Evolutionary conservation across 2,888 invertebrate species (phyloP).

Genomic region (Nephrotoma guestfalica): DNA sequence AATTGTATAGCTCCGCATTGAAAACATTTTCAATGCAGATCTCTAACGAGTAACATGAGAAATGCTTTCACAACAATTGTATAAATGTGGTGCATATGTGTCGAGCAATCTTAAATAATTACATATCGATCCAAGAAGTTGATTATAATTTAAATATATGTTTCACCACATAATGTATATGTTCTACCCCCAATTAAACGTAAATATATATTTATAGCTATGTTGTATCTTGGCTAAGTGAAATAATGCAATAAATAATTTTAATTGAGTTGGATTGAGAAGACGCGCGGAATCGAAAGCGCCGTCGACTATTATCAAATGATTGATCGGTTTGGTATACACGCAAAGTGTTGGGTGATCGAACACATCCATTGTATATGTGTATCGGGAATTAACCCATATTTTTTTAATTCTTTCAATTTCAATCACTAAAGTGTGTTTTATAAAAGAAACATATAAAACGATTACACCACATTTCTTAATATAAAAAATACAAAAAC

Average conservation of each 20-base stretch:
- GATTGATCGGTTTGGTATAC: neutral
- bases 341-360: neutral
- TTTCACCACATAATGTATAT: too few relatives aligned
- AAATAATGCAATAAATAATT: neutral
- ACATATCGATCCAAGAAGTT: too few relatives aligned
- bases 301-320: neutral
- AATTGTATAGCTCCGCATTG: too few relatives aligned
- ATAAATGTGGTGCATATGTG: too few relatives aligned
- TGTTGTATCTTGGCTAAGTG: neutral
- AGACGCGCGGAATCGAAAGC: neutral
- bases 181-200: too few relatives aligned
- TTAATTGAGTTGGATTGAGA: neutral
- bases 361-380: neutral
- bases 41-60: too few relatives aligned
- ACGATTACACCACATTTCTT: neutral
- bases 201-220: neutral
- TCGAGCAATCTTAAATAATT: too few relatives aligned
- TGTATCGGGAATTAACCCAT: neutral
- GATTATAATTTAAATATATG: too few relatives aligned
- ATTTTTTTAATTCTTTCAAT: neutral
- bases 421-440: neutral
- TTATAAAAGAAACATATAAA: neutral
- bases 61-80: too few relatives aligned
- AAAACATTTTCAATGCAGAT: too few relatives aligned
- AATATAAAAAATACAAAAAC: neutral